A percentile compares a stretch with the other conserved stretches of the same genome.
These are phyloP conservation scores for Heliconius eleuchia DNA, from an alignment of 1,140 invertebrate species.

Conservation along the genomic window DNA sequence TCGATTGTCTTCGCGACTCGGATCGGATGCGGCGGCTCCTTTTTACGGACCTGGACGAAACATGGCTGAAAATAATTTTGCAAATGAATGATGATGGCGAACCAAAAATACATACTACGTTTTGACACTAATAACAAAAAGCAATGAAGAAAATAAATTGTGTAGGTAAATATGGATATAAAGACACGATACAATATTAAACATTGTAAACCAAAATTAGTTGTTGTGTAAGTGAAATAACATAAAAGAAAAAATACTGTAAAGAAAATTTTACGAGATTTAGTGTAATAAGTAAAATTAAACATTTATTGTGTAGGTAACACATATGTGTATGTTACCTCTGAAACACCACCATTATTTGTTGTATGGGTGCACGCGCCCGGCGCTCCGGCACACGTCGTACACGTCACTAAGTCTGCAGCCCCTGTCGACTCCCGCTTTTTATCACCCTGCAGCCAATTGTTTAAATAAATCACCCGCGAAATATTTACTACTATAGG, in stretches of 20 bases:
- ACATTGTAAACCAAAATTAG: background rate
- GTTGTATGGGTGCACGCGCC: conserved; percentile 91
- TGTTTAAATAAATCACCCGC: background rate
- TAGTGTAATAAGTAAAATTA: background rate
- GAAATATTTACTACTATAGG: background rate
- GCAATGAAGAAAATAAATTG: conserved; percentile 5
- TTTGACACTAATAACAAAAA: conserved; percentile 19
- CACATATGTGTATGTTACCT: conserved; percentile 83
- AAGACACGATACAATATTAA: background rate
- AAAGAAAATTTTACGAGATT: too few relatives aligned
- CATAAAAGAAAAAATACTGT: too few relatives aligned
- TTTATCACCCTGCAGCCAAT: conserved; percentile 86
- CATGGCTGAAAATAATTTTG: conserved; percentile 82
- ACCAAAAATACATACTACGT: conserved; percentile 45
- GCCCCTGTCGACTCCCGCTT: conserved; percentile 87
- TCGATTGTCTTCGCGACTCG: conserved; percentile 96
- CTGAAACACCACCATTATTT: conserved; percentile 92
- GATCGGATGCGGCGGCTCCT: conserved; percentile 94
- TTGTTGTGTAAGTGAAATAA: background rate
- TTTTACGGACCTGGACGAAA: conserved; percentile 91
- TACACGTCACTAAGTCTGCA: conserved; percentile 91
- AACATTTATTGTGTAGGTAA: background rate
- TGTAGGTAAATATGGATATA: conserved; percentile 1
- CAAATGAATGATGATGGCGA: conserved; percentile 70
- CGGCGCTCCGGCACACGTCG: conserved; percentile 87